A percentile compares a stretch with the other conserved stretches of the same genome.
Conservation (phyloP, 2,113 vertebrate species). For the pig (Sus scrofa) region DNA sequence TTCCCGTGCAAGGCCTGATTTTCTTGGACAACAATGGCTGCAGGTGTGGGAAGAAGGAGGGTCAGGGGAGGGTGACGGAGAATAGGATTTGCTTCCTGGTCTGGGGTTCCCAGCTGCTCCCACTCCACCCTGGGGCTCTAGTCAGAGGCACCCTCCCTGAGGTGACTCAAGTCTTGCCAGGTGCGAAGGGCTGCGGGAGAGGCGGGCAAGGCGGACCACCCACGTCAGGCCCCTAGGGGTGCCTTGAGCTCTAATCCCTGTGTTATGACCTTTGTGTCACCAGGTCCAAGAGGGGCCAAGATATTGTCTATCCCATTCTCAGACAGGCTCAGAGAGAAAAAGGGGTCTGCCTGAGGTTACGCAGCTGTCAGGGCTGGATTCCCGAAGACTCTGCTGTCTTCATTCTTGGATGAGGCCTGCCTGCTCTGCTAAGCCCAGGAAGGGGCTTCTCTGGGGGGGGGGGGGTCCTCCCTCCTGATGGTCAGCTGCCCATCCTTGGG, state of each 20-base stretch:
- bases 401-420: neutral
- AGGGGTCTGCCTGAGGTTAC: neutral
- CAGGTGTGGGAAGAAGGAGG: neutral
- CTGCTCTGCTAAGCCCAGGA: neutral
- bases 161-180: neutral
- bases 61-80: neutral
- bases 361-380: accelerated
- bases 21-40: neutral
- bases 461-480: neutral
- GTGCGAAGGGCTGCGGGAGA: neutral
- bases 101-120: neutral
- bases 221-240: neutral
- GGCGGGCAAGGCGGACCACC: neutral
- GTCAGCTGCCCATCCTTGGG: accelerated
- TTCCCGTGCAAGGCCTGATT: neutral
- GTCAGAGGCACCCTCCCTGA: neutral
- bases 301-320: neutral
- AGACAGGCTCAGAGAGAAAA: neutral
- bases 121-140: constrained; percentile 10
- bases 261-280: neutral
- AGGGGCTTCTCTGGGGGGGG: neutral
- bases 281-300: neutral
- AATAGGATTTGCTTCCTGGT: constrained; percentile 62
- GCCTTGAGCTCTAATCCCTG: neutral
- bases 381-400: neutral